Evolutionary conservation across 1,140 invertebrate genomes (phyloP).

Genomic region (Trichomalopsis sarcophagae): DNA sequence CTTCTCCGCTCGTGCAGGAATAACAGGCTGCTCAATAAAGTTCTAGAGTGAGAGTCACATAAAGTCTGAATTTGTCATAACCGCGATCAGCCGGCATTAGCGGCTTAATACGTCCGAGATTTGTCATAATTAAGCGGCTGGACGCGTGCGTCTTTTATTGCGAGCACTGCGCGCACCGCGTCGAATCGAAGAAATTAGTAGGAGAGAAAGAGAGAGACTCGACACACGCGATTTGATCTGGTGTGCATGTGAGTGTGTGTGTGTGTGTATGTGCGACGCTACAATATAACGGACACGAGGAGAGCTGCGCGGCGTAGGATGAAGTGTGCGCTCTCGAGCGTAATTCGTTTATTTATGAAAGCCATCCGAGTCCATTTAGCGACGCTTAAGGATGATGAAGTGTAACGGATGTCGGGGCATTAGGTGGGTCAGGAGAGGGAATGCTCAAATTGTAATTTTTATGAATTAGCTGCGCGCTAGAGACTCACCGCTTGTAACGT

Average conservation of each 20-base stretch:
- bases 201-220: background rate
- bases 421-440: conserved; percentile 13
- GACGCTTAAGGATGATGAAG: conserved; percentile 48
- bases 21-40: background rate
- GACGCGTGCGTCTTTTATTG: conserved; percentile 13
- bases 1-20: too few relatives aligned
- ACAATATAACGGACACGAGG: background rate
- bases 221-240: background rate
- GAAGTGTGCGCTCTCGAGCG: background rate
- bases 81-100: conserved; percentile 41
- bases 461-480: background rate
- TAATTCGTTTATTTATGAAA: conserved; percentile 49
- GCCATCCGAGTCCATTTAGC: conserved; percentile 41
- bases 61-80: conserved; percentile 45
- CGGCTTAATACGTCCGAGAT: conserved; percentile 4
- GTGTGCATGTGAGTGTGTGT: background rate
- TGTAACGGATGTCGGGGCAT: conserved; percentile 17
- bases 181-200: conserved; percentile 47
- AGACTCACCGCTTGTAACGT: background rate
- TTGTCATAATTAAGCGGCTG: conserved; percentile 47
- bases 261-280: background rate
- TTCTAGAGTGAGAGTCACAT: background rate
- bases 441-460: conserved; percentile 14
- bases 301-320: background rate
- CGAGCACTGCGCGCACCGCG: background rate